These are phyloP conservation scores for Manis crassicaudata DNA, from an alignment of 2,797 vertebrate species.

Conservation along the genomic window DNA sequence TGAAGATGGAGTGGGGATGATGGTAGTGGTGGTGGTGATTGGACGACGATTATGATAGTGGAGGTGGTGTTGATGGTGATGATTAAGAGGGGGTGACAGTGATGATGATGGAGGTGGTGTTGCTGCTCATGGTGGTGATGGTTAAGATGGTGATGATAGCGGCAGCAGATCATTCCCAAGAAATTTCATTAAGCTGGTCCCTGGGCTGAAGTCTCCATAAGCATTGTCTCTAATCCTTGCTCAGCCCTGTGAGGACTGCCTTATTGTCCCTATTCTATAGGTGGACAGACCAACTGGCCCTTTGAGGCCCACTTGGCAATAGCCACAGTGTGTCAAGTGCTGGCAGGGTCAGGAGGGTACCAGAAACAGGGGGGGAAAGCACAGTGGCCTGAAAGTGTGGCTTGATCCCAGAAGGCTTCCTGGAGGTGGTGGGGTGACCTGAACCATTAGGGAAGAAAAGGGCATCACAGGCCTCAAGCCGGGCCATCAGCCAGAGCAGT, in stretches of 20 bases:
- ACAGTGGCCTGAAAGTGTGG: neutral
- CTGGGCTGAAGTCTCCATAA: neutral
- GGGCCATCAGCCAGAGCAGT: neutral
- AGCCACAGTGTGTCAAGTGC: neutral
- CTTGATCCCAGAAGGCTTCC: neutral
- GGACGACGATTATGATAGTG: rapidly evolving
- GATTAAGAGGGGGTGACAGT: rapidly evolving
- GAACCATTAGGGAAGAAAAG: neutral
- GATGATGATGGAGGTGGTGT: rapidly evolving
- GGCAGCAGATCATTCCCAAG: neutral
- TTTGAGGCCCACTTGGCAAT: neutral
- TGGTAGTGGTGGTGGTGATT: rapidly evolving
- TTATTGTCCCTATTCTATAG: neutral
- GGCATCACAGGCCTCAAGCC: neutral
- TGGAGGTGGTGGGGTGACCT: neutral
- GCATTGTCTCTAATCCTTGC: neutral
- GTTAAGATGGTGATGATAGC: too few species aligned
- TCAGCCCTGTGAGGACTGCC: neutral
- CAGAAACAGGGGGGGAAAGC: neutral
- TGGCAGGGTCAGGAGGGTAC: neutral
- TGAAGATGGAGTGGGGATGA: rapidly evolving
- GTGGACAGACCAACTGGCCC: neutral
- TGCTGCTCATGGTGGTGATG: rapidly evolving
- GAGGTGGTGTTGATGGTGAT: rapidly evolving
- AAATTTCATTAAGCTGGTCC: neutral